These are phyloP conservation scores for Drosophila miranda DNA, from an alignment of 1,140 invertebrate genomes.

Conservation along the genomic window DNA sequence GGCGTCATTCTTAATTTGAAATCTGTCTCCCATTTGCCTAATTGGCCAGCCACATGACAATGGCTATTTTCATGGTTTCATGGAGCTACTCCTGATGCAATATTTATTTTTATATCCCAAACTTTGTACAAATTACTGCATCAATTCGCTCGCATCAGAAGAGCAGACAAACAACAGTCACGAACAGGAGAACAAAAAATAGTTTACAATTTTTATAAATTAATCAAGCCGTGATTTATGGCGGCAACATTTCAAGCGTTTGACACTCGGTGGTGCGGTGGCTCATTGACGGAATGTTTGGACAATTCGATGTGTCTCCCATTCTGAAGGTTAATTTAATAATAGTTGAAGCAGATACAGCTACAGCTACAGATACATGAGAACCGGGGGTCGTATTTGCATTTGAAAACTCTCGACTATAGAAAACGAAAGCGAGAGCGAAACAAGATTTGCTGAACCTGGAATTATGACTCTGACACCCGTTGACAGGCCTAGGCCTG, in stretches of 20 bases:
- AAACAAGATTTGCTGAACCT: slow-evolving; percentile 57
- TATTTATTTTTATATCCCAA: slow-evolving; percentile 40
- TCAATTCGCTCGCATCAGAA: slow-evolving; percentile 32
- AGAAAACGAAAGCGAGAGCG: slow-evolving; percentile 66
- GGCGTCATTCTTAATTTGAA: slow-evolving; percentile 61
- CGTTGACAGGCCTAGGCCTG: slow-evolving; percentile 8
- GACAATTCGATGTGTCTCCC: slow-evolving; percentile 18
- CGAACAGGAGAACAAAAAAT: slow-evolving; percentile 38
- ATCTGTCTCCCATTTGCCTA: slow-evolving; percentile 71
- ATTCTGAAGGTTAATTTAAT: slow-evolving; percentile 75
- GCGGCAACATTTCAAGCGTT: slow-evolving; percentile 59
- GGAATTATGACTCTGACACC: slow-evolving; percentile 7
- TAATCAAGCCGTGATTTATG: slow-evolving; percentile 75
- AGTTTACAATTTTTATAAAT: slow-evolving; percentile 71
- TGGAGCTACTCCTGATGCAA: slow-evolving; percentile 32
- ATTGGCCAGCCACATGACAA: slow-evolving; percentile 56
- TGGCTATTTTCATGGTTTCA: slow-evolving; percentile 10
- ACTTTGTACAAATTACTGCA: slow-evolving; percentile 35
- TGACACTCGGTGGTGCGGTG: slow-evolving; percentile 36
- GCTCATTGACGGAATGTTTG: slow-evolving; percentile 35
- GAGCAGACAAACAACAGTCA: slow-evolving; percentile 46
- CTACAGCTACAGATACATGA: slow-evolving; percentile 42
- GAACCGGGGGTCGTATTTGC: slow-evolving; percentile 35
- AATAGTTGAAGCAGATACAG: slow-evolving; percentile 44
- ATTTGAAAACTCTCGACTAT: too few species aligned